Conservation (phyloP, 2,113 vertebrate species). For the Nibea albiflora region DNA sequence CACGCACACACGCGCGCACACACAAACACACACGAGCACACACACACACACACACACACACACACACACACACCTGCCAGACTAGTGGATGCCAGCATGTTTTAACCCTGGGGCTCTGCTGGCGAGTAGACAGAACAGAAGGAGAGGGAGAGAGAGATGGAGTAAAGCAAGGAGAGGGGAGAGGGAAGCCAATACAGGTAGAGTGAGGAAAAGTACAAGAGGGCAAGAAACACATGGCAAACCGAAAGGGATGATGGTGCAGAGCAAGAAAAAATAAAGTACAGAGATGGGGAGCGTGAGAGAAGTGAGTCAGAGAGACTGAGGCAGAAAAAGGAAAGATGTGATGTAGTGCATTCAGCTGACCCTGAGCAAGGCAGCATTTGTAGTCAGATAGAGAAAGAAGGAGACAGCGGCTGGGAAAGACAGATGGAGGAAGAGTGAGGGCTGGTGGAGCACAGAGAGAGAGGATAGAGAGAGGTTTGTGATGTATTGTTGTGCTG, state of each 20-base stretch:
- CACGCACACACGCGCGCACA: conserved; percentile 17
- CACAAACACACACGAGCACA: conserved; percentile 19
- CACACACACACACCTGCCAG: conserved; percentile 55
- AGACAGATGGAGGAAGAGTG: conserved; percentile 51
- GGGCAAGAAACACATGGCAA: conserved; percentile 40
- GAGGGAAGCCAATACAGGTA: conserved; percentile 44
- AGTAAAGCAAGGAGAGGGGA: conserved; percentile 30
- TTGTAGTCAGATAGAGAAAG: conserved; percentile 45
- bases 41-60: conserved; percentile 26
- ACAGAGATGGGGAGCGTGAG: neutral
- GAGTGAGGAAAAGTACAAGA: conserved; percentile 36
- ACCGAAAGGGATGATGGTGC: conserved; percentile 23
- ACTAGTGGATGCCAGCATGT: conserved; percentile 69
- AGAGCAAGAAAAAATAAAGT: conserved; percentile 29
- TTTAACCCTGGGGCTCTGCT: conserved; percentile 73
- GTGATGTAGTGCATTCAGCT: conserved; percentile 32
- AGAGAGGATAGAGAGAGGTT: conserved; percentile 46
- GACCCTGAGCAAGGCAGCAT: conserved; percentile 58
- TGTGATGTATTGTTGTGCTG: conserved; percentile 67
- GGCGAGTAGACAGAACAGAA: conserved; percentile 68
- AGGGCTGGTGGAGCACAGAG: conserved; percentile 38
- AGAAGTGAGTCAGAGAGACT: conserved; percentile 22
- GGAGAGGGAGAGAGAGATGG: conserved; percentile 50
- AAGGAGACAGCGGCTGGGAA: conserved; percentile 40
- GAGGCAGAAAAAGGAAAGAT: neutral